Evolutionary conservation across 2,888 invertebrate genomes (phyloP).

Genomic region (Crepidodera aurea): DNA sequence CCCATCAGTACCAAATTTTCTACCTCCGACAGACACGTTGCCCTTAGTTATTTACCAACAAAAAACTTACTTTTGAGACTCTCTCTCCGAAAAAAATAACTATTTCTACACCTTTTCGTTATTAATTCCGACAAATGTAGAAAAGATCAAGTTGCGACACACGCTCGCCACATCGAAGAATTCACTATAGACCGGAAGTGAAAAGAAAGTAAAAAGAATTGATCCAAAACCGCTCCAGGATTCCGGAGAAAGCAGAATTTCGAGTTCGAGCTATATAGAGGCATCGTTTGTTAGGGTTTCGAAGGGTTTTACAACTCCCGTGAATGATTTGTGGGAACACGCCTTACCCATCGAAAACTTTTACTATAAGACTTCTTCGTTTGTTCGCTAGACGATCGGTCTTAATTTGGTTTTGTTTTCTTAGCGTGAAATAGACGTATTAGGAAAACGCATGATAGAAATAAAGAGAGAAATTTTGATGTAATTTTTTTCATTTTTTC

Average conservation of each 20-base stretch:
- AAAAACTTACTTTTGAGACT: too few species aligned
- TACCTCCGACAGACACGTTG: too few species aligned
- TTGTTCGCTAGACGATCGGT: background rate
- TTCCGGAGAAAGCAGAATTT: background rate
- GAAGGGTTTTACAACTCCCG: slow-evolving; percentile 1
- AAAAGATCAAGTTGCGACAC: background rate
- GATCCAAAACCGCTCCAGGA: slow-evolving; percentile 5
- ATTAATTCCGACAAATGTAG: too few species aligned
- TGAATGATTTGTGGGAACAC: slow-evolving; percentile 12
- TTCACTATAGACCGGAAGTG: background rate
- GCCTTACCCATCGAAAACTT: slow-evolving; percentile 2
- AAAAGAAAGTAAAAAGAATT: slow-evolving; percentile 4
- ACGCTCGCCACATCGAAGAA: background rate
- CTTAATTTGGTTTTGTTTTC: slow-evolving; percentile 2
- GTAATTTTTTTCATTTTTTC: too few species aligned
- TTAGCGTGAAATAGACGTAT: background rate
- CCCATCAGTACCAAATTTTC: too few species aligned
- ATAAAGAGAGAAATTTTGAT: too few species aligned
- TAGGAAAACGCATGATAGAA: too few species aligned
- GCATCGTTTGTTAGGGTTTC: slow-evolving; percentile 16
- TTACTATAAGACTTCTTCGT: background rate
- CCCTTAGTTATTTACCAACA: too few species aligned
- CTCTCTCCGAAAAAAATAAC: too few species aligned
- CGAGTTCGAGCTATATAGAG: slow-evolving; percentile 5
- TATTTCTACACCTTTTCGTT: too few species aligned